Base-by-base conservation (phyloP, 2,113 vertebrate species). In the Podiceps cristatus region DNA sequence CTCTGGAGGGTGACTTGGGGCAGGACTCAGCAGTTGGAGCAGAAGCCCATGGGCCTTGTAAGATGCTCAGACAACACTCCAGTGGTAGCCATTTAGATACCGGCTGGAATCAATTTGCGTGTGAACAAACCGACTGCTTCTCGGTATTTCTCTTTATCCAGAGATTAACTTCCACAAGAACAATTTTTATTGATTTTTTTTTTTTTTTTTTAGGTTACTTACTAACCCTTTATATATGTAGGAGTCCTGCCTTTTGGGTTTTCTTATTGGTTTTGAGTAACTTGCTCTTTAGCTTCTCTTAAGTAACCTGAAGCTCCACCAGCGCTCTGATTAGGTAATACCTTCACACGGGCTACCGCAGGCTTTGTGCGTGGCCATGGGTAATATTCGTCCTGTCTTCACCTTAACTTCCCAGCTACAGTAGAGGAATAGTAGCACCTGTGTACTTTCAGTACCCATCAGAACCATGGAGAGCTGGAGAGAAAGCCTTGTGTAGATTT, bases 21-120 rank as follows among this genome's bases (percentile, higher is more conserved):
- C 75, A 53, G 52, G 37, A 18, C 14, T 33, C 5, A 0, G 9
- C 3, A 8, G 22, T 76, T 63, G 45, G 80, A n/a, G 64, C 31
- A 60, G 69, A 22, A 49, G 22, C 18, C 47, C 42, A 1, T 13
- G 49, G 10, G n/a, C 19, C 0, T 0, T 31, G 58, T 40, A 20
- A 56, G 89, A 5, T 40, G 35, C 69, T 85, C 29, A 25, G 52
- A 11, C 12, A 40, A 8, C 4, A 6, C 35, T 24, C n/a, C 56
- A 31, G 71, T 42, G 62, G 42, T 28, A 28, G 49, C 53, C 37
- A 7, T 24, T 28, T 16, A 55, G 40, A 23, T 47, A 63, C 0
- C 56, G 72, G 28, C 84, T 83, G 52, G 80, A 35, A 22, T 24
- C 69, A 10, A 1, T 35, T 27, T 35, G 45, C 50, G 37, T 59